phyloP scores from a whole-genome alignment of 2,797 vertebrate species.

The Helarctos malayanus region DNA sequence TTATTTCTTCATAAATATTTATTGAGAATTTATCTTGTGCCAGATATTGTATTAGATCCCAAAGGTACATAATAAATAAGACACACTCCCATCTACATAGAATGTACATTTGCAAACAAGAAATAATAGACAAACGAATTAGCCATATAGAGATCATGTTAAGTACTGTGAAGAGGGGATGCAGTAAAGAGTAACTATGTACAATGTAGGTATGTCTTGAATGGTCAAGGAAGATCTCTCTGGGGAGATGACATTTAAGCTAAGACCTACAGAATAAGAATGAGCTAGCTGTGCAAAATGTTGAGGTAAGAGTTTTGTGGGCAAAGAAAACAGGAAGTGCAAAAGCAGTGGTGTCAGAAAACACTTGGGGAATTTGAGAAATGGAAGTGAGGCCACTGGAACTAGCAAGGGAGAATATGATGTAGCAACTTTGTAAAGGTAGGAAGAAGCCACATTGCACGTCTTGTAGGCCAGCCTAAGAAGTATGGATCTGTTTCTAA shows the following conservation, averaged over 20 bases:
- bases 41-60: not conserved
- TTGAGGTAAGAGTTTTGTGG: not conserved
- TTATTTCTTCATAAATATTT: slow-evolving; percentile 16
- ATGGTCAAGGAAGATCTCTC: not conserved
- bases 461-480: not conserved
- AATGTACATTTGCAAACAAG: not conserved
- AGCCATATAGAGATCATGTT: not conserved
- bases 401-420: not conserved
- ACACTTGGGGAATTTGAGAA: slow-evolving; percentile 10
- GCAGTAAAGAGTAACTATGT: not conserved
- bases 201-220: not conserved
- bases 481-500: not conserved
- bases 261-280: slow-evolving; percentile 30
- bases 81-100: not conserved
- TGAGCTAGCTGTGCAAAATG: not conserved
- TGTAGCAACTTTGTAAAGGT: not conserved
- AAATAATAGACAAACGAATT: not conserved
- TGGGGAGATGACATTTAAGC: not conserved
- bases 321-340: slow-evolving; percentile 6
- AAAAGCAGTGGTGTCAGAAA: slow-evolving; percentile 6
- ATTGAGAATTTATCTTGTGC: slow-evolving; percentile 23
- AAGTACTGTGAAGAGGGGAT: not conserved
- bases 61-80: not conserved
- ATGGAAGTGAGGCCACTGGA: not conserved
- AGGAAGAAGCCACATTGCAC: not conserved